Evolutionary conservation across 2,888 invertebrate species (phyloP), one percentile per base, ranked within the genome.

Genomic region (Notocelia uddmanniana): DNA sequence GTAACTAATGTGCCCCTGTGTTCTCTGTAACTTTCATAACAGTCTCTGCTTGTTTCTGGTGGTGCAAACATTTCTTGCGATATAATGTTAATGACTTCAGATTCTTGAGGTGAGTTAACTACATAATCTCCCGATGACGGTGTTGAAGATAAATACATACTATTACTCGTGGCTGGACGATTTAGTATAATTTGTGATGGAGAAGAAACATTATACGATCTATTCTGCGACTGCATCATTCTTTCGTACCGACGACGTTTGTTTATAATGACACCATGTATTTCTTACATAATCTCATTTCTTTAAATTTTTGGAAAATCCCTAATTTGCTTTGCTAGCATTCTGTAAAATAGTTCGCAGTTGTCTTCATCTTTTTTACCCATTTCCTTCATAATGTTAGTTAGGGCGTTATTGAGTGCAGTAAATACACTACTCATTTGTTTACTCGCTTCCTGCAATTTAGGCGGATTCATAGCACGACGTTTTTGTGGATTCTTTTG

Each of bases 331-430:
- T 72, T 71, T 57, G 71, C 71, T 34, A 74, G 66, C 74, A 71
- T 68, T 71, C 37, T 71, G 59, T 68, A 74, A 68, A 74, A 74
- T 71, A 74, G 60, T 41, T 74, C 71, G 60, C 66, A 68, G 68
- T 74, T 48, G 45, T 74, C 68, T 64, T 74, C 71, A 54, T 74
- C 71, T 74, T 68, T 68, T 45, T 63, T 52, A 62, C 73, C 73
- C 67, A 21, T 73, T 76, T n/a, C n/a, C n/a, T n/a, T n/a, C n/a
- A n/a, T n/a, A n/a, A 70, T 63, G 68, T 71, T 67, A 41, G 73
- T 73, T 70, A 73, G 74, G 73, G 64, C 64, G 76, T 76, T 77
- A 71, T 77, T 74, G 66, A 77, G 45, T 10, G 60, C 23, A 23
- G 60, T 60, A 23, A 60, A 60, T 21, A 23, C 60, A 60, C 23